Evolutionary conservation across 1,140 invertebrate species (phyloP), one percentile per base, ranked within the genome.

Genomic region (Littorina saxatilis): DNA sequence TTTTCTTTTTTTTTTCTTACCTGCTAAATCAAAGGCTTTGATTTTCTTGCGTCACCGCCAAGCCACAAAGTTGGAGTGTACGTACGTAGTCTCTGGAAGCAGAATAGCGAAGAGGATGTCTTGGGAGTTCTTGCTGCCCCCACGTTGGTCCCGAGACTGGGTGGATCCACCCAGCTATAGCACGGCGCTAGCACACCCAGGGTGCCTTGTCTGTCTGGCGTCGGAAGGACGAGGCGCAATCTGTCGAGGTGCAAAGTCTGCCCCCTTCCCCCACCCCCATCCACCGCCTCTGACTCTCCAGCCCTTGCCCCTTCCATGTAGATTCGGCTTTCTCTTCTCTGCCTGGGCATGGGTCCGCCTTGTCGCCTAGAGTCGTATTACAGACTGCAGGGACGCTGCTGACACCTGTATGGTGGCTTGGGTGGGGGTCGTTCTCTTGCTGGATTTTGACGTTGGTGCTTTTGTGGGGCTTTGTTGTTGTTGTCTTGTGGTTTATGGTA

Each of bases 231-330:
- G 15, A 37, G 50, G 35, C 55, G 55, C 55, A 78, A 78, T 63
- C 76, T 78, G 76, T 32, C 76, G 52, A 61, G 76, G 76, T 73
- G 70, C 43, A 73, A 73, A 73, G 70, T 43, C 37, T 72, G 27
- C 43, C 39, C 23, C 70, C 40, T 39, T 11, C 70, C 40, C 40
- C 43, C 0, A 9, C 17, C 43, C 17, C 43, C 43, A 9, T 17
- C 43, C 43, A 17, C 17, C 7, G 43, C 43, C 43, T 17, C 7
- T 5, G 43, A 47, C 7, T 47, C 43, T 47, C 43, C 43, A 9
- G 66, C 17, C 11, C 32, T 2, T 5, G 13, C 29, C 17, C 3
- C n/a, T n/a, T n/a, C n/a, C n/a, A n/a, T n/a, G n/a, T n/a, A n/a
- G n/a, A n/a, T n/a, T 50, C n/a, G 37, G 20, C 37, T 13, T 32